These are phyloP conservation scores for Monopterus albus DNA, from an alignment of 2,113 vertebrate genomes.

Conservation along the genomic window DNA sequence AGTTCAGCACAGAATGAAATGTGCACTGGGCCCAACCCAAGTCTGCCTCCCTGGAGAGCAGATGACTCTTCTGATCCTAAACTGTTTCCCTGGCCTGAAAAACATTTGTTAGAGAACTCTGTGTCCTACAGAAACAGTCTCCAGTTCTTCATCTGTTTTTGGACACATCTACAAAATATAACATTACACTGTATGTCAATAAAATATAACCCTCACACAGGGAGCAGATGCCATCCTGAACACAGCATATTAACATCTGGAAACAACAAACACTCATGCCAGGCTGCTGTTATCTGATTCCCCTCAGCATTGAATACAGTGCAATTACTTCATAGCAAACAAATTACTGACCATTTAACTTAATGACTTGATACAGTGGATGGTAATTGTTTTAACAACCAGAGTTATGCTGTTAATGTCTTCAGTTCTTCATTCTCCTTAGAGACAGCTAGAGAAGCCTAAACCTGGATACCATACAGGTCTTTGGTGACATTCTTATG, in stretches of 20 bases:
- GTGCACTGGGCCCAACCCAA: slow-evolving; percentile 44
- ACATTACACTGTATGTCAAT: not conserved
- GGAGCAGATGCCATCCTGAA: not conserved
- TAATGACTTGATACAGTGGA: not conserved
- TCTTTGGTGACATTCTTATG: not conserved
- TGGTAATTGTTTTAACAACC: slow-evolving; percentile 19
- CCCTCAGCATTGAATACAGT: slow-evolving; percentile 4
- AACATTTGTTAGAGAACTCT: slow-evolving; percentile 16
- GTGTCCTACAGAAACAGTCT: not conserved
- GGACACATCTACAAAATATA: too few species aligned
- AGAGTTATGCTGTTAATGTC: not conserved
- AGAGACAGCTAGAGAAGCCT: not conserved
- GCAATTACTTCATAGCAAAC: slow-evolving; percentile 26
- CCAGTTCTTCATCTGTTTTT: too few species aligned
- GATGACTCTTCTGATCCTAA: slow-evolving; percentile 37
- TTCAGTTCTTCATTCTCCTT: not conserved
- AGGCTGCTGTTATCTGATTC: not conserved
- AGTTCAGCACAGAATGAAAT: slow-evolving; percentile 45
- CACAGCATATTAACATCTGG: not conserved
- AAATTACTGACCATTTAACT: slow-evolving; percentile 25
- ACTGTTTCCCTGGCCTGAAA: slow-evolving; percentile 31
- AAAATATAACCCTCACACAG: not conserved
- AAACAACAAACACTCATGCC: not conserved
- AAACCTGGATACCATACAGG: not conserved
- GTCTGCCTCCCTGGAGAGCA: slow-evolving; percentile 44